Evolutionary conservation across 2,797 vertebrate genomes (phyloP), one percentile per base, ranked within the genome.

Genomic region (Xiphorhynchus erythropygius): DNA sequence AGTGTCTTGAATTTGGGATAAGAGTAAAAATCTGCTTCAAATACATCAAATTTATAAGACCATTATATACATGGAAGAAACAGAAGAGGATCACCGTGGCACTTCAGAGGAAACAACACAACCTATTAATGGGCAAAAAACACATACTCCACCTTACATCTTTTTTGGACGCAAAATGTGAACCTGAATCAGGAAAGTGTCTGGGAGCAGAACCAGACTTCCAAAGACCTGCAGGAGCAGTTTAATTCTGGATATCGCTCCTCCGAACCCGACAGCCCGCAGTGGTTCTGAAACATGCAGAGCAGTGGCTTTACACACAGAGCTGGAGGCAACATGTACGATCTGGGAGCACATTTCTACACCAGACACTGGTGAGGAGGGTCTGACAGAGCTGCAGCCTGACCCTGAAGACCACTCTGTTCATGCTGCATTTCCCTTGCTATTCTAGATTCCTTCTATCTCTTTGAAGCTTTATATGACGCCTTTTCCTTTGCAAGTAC

Each of bases 381-480:
- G 41, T 79, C 55, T 0, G 2, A 35, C 0, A 6, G 18, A 64
- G 25, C 19, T 59, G 37, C 46, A 33, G 8, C 3, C 25, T 30
- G 22, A 2, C 17, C 10, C 11, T 30, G 10, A 69, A 57, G 12
- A 32, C 21, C 12, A 13, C 18, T 30, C 27, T 6, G 13, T 19
- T 77, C n/a, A 35, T 0, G 0, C 13, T 32, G 14, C 0, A 0
- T 9, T n/a, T 88, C 25, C 11, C 21, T 70, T n/a, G 24, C 39
- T 5, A 5, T 28, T 73, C 16, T 19, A 49, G 25, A 49, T 8
- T 37, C 62, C 33, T 8, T n/a, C 32, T 5, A 13, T 11, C 17
- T 7, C 2, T 67, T 33, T 23, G 52, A 74, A 81, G 23, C 10
- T 42, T 81, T 63, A 25, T 11, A 9, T 35, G 8, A 16, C 65